phyloP scores from a whole-genome alignment of 2,113 vertebrate genomes.

The Gymnarchus niloticus region DNA sequence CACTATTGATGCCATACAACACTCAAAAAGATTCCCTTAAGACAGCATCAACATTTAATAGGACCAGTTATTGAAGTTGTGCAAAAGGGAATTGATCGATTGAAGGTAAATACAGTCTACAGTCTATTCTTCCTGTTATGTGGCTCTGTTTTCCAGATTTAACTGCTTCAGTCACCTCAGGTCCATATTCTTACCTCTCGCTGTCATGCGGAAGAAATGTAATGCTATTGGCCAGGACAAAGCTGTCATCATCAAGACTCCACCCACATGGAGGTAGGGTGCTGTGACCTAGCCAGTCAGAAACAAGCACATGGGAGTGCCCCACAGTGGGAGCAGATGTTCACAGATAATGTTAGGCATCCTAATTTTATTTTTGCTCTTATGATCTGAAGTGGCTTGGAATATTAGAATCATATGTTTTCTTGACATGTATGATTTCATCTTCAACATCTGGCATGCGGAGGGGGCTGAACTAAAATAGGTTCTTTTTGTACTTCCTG shows the following conservation, averaged over 20 bases:
- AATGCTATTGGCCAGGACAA: conserved; percentile 77
- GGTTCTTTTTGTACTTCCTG: too few relatives aligned
- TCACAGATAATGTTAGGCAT: background rate
- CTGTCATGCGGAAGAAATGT: conserved; percentile 74
- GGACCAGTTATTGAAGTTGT: background rate
- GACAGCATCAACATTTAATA: background rate
- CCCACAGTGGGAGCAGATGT: background rate
- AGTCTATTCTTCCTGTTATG: background rate
- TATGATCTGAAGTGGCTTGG: too few relatives aligned
- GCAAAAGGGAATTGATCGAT: background rate
- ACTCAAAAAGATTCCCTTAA: background rate
- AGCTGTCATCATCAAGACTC: conserved; percentile 66
- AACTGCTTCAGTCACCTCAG: background rate
- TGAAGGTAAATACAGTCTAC: background rate
- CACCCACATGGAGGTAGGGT: conserved; percentile 75
- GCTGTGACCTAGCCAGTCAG: conserved; percentile 67
- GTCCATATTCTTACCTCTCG: conserved; percentile 56
- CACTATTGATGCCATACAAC: background rate
- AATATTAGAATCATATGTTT: too few relatives aligned
- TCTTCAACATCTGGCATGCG: too few relatives aligned
- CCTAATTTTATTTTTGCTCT: background rate
- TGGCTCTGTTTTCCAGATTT: background rate
- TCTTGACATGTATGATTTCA: too few relatives aligned
- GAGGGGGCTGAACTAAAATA: too few relatives aligned
- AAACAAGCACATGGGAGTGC: background rate